Percentiles rank a stretch among this genome's conserved stretches.
Evolutionary conservation across 2,888 invertebrate species (phyloP).

Genomic region (Macrophya annulata): DNA sequence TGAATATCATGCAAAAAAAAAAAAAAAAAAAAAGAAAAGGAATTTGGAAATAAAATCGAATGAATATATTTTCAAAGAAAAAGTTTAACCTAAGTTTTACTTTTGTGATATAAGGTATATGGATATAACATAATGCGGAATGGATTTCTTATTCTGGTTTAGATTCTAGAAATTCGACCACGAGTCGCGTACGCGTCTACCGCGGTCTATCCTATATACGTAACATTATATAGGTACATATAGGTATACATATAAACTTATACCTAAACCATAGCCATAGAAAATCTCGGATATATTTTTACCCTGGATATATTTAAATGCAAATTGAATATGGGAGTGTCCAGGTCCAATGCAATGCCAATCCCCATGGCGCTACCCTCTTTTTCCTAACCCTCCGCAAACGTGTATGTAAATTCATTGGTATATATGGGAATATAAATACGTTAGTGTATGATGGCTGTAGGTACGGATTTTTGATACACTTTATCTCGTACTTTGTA

Average conservation of each 20-base stretch:
- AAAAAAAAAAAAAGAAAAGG: too few species aligned
- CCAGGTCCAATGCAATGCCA: constrained; percentile 47
- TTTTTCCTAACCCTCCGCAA: not conserved
- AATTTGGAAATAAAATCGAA: not conserved
- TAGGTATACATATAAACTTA: too few species aligned
- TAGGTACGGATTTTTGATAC: not conserved
- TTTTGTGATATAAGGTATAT: too few species aligned
- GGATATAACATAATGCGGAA: not conserved
- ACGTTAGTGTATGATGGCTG: too few species aligned
- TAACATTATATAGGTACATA: not conserved
- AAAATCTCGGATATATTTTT: constrained; percentile 48
- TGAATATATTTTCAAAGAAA: not conserved
- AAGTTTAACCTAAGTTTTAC: constrained; percentile 13
- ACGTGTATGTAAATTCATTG: not conserved
- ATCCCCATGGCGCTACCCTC: constrained; percentile 33
- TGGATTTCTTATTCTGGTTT: not conserved
- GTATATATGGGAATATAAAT: not conserved
- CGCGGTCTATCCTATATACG: not conserved
- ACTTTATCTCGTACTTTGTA: not conserved
- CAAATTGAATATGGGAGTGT: constrained; percentile 70
- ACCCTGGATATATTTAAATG: constrained; percentile 70
- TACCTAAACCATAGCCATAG: not conserved
- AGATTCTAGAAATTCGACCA: constrained; percentile 1
- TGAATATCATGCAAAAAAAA: too few species aligned
- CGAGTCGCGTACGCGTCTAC: not conserved